phyloP scores from a whole-genome alignment of 2,113 vertebrate species.

The Cinclus cinclus region DNA sequence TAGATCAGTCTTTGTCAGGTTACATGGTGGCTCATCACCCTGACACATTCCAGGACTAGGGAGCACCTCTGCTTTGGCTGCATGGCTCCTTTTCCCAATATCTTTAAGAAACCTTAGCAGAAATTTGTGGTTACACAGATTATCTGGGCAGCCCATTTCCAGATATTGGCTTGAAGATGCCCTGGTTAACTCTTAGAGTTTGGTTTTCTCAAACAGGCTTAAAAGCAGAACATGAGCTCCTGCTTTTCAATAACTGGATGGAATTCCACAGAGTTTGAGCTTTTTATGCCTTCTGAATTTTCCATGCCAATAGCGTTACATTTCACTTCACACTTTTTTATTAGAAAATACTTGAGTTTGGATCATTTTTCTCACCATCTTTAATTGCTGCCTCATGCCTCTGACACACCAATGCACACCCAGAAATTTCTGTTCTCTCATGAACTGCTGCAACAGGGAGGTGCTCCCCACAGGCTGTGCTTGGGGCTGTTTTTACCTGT shows the following conservation, averaged over 20 bases:
- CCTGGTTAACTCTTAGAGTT: not conserved
- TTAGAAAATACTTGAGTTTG: not conserved
- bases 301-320: not conserved
- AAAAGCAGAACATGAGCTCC: not conserved
- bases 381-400: not conserved
- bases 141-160: not conserved
- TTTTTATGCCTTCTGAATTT: not conserved
- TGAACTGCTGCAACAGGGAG: not conserved
- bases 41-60: not conserved
- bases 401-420: not conserved
- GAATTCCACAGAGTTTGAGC: not conserved
- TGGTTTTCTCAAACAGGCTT: not conserved
- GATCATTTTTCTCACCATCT: not conserved
- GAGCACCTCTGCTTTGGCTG: not conserved
- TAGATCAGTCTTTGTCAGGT: not conserved
- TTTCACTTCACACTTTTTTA: not conserved
- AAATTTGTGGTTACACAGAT: not conserved
- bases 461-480: not conserved
- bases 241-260: not conserved
- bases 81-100: not conserved
- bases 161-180: not conserved
- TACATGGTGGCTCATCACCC: not conserved
- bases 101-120: not conserved
- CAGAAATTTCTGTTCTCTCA: not conserved
- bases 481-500: not conserved